These are phyloP conservation scores for Phyto melanocephala DNA, from an alignment of 2,888 invertebrate species.

Conservation along the genomic window DNA sequence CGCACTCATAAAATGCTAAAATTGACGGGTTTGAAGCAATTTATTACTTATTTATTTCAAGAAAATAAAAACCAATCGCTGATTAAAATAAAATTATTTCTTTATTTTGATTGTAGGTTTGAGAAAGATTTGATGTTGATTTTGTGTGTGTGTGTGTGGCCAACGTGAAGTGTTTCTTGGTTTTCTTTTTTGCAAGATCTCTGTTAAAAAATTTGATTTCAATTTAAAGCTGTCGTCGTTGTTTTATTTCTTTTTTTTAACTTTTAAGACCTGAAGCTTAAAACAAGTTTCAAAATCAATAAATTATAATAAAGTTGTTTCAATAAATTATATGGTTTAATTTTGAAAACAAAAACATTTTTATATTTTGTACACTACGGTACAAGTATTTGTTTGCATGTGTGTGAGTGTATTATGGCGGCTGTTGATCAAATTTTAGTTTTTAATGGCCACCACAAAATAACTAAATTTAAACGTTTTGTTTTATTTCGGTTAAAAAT, in stretches of 20 bases:
- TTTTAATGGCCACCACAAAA: conserved; percentile 37
- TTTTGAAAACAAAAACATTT: conserved; percentile 26
- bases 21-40: conserved; percentile 51
- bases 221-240: background rate
- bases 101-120: conserved; percentile 39
- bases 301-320: conserved; percentile 64
- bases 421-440: conserved; percentile 13
- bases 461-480: conserved; percentile 29
- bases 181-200: background rate
- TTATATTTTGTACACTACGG: conserved; percentile 4
- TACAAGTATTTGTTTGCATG: background rate
- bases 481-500: background rate
- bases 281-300: conserved; percentile 62
- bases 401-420: background rate
- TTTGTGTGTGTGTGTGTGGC: too few relatives aligned
- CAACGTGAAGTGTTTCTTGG: too few relatives aligned
- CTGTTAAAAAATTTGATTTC: background rate
- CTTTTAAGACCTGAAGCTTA: conserved; percentile 42
- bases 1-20: conserved; percentile 48
- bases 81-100: conserved; percentile 45
- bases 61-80: conserved; percentile 51
- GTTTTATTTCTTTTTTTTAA: background rate
- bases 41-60: conserved; percentile 58
- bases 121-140: background rate
- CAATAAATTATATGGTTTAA: conserved; percentile 59